Percentiles rank a stretch among this genome's conserved stretches.
phyloP scores from a whole-genome alignment of 2,888 invertebrate genomes.

The Euplagia quadripunctaria region DNA sequence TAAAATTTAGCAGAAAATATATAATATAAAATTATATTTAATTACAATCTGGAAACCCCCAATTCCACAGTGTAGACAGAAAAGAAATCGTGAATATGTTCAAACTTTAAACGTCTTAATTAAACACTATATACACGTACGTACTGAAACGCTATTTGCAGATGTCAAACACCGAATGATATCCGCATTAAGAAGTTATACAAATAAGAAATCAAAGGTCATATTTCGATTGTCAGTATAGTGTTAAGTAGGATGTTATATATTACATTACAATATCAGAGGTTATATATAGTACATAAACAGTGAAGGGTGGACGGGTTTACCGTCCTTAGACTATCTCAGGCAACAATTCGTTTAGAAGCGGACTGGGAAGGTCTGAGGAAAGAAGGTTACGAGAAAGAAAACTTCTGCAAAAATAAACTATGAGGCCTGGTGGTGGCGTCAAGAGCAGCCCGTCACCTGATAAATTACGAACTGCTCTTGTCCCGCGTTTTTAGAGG shows the following conservation, averaged over 20 bases:
- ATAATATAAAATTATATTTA: not conserved
- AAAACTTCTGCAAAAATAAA: too few relatives aligned
- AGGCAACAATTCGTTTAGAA: too few relatives aligned
- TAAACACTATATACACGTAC: not conserved
- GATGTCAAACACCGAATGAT: not conserved
- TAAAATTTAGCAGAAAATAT: not conserved
- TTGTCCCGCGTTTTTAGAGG: too few relatives aligned
- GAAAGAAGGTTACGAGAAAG: too few relatives aligned
- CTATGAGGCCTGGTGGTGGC: too few relatives aligned
- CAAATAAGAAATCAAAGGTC: not conserved
- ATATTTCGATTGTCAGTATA: not conserved
- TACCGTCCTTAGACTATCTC: too few relatives aligned
- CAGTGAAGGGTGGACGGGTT: too few relatives aligned
- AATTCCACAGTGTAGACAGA: not conserved
- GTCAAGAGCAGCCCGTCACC: too few relatives aligned
- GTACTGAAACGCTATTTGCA: not conserved
- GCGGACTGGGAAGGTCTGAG: too few relatives aligned
- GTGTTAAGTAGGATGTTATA: not conserved
- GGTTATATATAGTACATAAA: too few relatives aligned
- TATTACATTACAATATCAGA: too few relatives aligned
- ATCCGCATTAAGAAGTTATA: not conserved
- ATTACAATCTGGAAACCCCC: not conserved
- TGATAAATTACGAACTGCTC: too few relatives aligned
- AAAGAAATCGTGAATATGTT: not conserved
- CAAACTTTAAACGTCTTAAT: not conserved